phyloP scores from a whole-genome alignment of 2,888 invertebrate genomes.

The Argyresthia albistria region DNA sequence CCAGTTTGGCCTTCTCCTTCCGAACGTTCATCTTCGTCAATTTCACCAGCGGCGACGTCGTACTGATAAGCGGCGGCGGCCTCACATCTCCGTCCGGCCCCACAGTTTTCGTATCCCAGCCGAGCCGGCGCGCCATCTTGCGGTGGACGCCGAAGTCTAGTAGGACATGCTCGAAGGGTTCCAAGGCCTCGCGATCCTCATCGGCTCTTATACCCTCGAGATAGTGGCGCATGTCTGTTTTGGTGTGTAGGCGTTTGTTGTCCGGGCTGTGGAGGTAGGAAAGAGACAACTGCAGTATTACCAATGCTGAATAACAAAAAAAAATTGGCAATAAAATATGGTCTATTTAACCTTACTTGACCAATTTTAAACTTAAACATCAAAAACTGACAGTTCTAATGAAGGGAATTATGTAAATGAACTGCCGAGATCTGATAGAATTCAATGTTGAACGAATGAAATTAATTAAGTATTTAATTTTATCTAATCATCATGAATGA shows the following conservation, averaged over 20 bases:
- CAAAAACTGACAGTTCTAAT: no score
- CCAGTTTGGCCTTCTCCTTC: constrained; percentile 20
- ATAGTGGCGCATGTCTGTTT: constrained; percentile 49
- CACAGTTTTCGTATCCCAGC: constrained; percentile 38
- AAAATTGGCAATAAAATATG: no score
- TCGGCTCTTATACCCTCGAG: constrained; percentile 29
- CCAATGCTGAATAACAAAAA: no score
- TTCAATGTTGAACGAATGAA: no score
- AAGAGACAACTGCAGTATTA: no score
- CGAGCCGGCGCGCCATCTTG: constrained; percentile 52
- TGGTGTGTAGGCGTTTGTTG: constrained; percentile 52
- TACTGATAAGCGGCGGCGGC: constrained; percentile 21
- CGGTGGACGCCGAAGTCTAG: constrained; percentile 59
- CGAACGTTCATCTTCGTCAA: constrained; percentile 30
- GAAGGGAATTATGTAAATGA: no score
- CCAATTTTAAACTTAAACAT: no score
- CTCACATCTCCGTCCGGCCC: constrained; percentile 11
- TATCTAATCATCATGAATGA: no score
- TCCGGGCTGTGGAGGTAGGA: constrained; percentile 35
- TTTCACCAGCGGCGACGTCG: constrained; percentile 37
- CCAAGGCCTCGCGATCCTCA: constrained; percentile 20
- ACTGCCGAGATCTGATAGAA: no score
- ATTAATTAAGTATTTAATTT: no score
- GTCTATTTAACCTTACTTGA: no score
- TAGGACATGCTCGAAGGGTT: constrained; percentile 34